These are phyloP conservation scores for Eucriotettix oculatus DNA, from an alignment of 2,888 invertebrate genomes.

Conservation along the genomic window DNA sequence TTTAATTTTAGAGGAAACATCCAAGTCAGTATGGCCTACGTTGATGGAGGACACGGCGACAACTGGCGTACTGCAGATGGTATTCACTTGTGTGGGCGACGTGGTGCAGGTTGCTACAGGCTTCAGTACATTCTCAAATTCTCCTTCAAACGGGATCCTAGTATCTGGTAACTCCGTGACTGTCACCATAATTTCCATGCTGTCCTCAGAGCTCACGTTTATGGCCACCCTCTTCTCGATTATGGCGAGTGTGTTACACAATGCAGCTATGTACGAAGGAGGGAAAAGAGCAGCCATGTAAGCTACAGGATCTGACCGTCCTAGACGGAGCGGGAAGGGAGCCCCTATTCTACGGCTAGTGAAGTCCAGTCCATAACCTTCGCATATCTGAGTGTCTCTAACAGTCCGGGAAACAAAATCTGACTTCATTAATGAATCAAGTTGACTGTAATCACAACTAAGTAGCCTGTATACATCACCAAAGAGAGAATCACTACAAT, in stretches of 20 bases:
- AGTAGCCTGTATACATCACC: constrained; percentile 54
- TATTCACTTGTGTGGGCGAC: background rate
- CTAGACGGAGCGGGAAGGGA: constrained; percentile 6
- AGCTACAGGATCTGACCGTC: constrained; percentile 7
- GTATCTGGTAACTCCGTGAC: background rate
- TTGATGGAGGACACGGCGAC: too few species aligned
- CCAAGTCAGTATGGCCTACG: background rate
- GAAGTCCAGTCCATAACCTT: constrained; percentile 42
- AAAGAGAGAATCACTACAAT: constrained; percentile 54
- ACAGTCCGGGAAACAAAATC: constrained; percentile 44
- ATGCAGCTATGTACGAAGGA: constrained; percentile 50
- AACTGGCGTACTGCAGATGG: background rate
- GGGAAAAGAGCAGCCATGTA: constrained; percentile 15
- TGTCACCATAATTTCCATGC: background rate
- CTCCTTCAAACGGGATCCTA: background rate
- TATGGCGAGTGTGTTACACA: constrained; percentile 60
- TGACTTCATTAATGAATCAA: constrained; percentile 27
- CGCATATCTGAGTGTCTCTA: constrained; percentile 40
- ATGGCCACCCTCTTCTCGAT: constrained; percentile 46
- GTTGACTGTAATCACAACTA: constrained; percentile 23
- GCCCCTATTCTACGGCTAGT: constrained; percentile 14
- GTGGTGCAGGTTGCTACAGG: background rate
- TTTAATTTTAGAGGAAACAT: constrained; percentile 21
- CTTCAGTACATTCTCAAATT: background rate
- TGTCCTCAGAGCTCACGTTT: constrained; percentile 26